Evolutionary conservation across 2,888 invertebrate species (phyloP).

Genomic region (Drosophila kuntzei): DNA sequence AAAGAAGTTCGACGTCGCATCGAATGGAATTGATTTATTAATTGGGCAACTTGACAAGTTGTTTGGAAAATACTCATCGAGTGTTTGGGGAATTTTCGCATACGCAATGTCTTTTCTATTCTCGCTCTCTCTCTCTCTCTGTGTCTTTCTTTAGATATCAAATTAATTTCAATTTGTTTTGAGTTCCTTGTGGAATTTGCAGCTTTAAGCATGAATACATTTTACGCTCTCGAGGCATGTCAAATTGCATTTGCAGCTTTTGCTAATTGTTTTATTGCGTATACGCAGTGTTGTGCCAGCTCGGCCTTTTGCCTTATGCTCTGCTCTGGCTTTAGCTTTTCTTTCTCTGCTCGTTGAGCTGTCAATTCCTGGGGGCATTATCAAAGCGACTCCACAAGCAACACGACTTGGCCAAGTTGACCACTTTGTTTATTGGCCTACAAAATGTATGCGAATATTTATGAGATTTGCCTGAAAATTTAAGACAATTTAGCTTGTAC

Average conservation of each 20-base stretch:
- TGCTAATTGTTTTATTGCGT: conserved; percentile 76
- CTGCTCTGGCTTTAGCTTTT: conserved; percentile 20
- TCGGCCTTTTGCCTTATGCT: conserved; percentile 19
- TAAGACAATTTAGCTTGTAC: conserved; percentile 26
- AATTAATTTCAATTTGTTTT: conserved; percentile 75
- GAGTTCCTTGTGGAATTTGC: conserved; percentile 66
- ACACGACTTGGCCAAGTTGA: conserved; percentile 34
- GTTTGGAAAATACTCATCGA: conserved; percentile 39
- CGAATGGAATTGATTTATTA: conserved; percentile 74
- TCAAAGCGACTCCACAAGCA: conserved; percentile 17
- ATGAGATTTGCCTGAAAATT: conserved; percentile 53
- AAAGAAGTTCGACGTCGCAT: conserved; percentile 37
- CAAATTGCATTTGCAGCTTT: conserved; percentile 55
- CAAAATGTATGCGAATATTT: conserved; percentile 47
- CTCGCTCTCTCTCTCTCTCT: neutral
- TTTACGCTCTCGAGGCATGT: conserved; percentile 35
- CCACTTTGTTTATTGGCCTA: conserved; percentile 74
- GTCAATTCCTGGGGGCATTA: conserved; percentile 50
- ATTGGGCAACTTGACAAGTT: conserved; percentile 71
- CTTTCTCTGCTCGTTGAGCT: conserved; percentile 55
- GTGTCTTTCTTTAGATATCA: conserved; percentile 38
- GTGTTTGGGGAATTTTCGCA: conserved; percentile 39
- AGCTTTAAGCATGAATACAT: conserved; percentile 28
- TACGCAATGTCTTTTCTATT: conserved; percentile 9
- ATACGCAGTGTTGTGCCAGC: conserved; percentile 51